Percentiles rank a stretch among this genome's conserved stretches.
Evolutionary conservation across 2,113 vertebrate species (phyloP).

Genomic region (Osmerus mordax): DNA sequence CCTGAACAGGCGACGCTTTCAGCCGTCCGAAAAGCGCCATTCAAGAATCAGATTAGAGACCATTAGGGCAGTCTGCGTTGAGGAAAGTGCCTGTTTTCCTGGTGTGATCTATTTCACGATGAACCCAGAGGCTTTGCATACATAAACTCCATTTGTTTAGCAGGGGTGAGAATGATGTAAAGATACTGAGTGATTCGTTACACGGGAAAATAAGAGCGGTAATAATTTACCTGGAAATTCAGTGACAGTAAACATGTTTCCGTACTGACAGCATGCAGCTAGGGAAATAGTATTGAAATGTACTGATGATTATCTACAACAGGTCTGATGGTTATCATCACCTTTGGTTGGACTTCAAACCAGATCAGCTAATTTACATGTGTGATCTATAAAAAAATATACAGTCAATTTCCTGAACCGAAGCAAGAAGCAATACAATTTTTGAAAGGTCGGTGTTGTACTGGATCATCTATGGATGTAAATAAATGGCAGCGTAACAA

Average conservation of each 20-base stretch:
- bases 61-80: conserved; percentile 16
- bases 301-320: conserved; percentile 22
- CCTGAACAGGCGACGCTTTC: conserved; percentile 23
- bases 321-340: conserved; percentile 23
- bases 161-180: conserved; percentile 63
- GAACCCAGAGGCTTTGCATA: conserved; percentile 59
- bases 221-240: conserved; percentile 39
- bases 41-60: conserved; percentile 47
- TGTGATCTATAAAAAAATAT: conserved; percentile 18
- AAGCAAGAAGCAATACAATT: background rate
- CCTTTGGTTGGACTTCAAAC: conserved; percentile 26
- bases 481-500: conserved; percentile 25
- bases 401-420: conserved; percentile 51
- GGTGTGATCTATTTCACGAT: conserved; percentile 35
- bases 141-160: conserved; percentile 59
- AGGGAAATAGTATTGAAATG: conserved; percentile 57
- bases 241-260: conserved; percentile 37
- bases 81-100: conserved; percentile 42
- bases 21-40: conserved; percentile 31
- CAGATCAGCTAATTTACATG: conserved; percentile 58
- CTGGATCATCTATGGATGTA: conserved; percentile 11
- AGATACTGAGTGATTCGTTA: conserved; percentile 30
- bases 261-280: conserved; percentile 44
- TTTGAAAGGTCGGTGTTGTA: background rate
- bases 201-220: conserved; percentile 41